phyloP scores from a whole-genome alignment of 1,140 invertebrate genomes.

The Temnothorax curvispinosus region DNA sequence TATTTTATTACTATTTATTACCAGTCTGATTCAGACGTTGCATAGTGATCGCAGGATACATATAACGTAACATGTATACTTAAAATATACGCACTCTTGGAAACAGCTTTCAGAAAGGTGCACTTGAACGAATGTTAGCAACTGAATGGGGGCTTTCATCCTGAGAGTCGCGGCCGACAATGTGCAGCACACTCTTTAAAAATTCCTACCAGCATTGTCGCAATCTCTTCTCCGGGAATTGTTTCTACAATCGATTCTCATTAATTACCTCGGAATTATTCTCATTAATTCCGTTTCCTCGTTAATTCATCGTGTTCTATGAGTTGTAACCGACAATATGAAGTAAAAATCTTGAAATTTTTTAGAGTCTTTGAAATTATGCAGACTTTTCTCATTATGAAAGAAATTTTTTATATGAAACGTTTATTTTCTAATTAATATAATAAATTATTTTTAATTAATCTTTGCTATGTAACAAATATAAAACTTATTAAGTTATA shows the following conservation, averaged over 20 bases:
- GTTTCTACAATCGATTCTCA: constrained; percentile 68
- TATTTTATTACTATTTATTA: neutral
- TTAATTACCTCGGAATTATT: constrained; percentile 17
- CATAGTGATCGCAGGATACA: neutral
- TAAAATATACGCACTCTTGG: constrained; percentile 40
- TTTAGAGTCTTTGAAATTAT: neutral
- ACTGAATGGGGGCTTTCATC: constrained; percentile 56
- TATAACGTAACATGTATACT: constrained; percentile 33
- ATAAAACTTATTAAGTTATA: neutral
- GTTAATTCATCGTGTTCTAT: neutral
- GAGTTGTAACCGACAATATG: neutral
- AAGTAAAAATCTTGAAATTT: constrained; percentile 15
- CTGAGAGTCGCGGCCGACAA: constrained; percentile 45
- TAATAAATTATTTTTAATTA: neutral
- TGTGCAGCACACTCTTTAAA: constrained; percentile 57
- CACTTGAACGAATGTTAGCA: constrained; percentile 57
- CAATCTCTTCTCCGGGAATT: constrained; percentile 71
- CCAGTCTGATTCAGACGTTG: neutral
- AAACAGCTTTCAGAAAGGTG: constrained; percentile 53
- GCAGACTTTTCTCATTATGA: neutral
- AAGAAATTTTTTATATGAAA: neutral
- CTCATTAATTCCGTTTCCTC: constrained; percentile 16
- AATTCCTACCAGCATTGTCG: constrained; percentile 49
- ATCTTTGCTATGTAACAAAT: neutral
- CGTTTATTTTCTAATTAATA: neutral